phyloP scores from a whole-genome alignment of 30 jellyfish, hydroid and myxozoan species.

The Catostylus mosaicus region DNA sequence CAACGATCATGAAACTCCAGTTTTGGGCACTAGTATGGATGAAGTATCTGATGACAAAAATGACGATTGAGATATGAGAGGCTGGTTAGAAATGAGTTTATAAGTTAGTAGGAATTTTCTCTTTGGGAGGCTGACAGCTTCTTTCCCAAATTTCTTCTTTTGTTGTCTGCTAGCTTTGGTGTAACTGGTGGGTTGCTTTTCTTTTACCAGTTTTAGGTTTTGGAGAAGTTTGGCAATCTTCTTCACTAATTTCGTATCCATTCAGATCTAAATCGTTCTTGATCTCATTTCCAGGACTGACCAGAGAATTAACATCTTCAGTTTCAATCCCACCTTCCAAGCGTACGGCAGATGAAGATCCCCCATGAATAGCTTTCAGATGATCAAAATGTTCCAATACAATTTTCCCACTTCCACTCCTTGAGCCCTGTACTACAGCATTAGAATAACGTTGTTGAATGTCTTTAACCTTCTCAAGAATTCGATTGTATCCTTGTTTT shows the following conservation, averaged over 20 bases:
- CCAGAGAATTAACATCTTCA: constrained; percentile 21
- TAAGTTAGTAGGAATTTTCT: too few species aligned
- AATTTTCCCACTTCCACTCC: constrained; percentile 70
- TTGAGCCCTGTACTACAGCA: constrained; percentile 73
- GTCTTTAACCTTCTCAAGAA: too few species aligned
- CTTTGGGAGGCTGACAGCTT: too few species aligned
- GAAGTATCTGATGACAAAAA: too few species aligned
- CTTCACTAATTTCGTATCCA: constrained; percentile 19
- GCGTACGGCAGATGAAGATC: constrained; percentile 61
- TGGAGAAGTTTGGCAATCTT: constrained; percentile 18
- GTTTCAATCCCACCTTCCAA: constrained; percentile 66
- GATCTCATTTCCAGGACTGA: constrained; percentile 15
- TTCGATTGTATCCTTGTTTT: too few species aligned
- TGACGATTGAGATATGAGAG: too few species aligned
- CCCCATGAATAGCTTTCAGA: constrained; percentile 58
- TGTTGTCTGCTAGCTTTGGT: too few species aligned
- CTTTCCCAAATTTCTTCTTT: constrained; percentile 50
- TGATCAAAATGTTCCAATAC: constrained; percentile 54
- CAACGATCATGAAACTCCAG: too few species aligned
- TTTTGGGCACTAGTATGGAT: too few species aligned
- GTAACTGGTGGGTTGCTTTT: too few species aligned
- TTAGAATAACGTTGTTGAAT: constrained; percentile 55
- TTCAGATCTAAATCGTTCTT: constrained; percentile 2
- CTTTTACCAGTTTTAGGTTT: too few species aligned
- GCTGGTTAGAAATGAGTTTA: too few species aligned